Percentiles rank a stretch among this genome's conserved stretches.
Conservation (phyloP, 2,888 invertebrate species). For the Acrocyrtus sp. region DNA sequence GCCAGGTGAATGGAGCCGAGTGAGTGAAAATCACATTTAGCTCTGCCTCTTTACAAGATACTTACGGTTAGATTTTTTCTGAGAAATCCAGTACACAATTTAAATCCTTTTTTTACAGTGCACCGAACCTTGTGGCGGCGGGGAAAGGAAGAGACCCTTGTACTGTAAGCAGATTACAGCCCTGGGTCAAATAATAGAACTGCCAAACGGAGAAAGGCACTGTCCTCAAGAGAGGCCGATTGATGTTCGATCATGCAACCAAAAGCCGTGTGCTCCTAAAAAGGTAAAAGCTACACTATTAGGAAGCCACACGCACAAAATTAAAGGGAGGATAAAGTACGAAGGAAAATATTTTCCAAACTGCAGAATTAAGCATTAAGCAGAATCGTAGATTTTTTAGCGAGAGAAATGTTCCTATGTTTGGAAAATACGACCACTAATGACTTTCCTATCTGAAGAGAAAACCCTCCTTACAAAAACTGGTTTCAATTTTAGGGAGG, state of each 20-base stretch:
- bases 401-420: neutral
- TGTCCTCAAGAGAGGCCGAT: constrained; percentile 74
- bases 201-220: constrained; percentile 80
- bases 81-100: no score
- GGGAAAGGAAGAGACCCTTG: constrained; percentile 81
- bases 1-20: constrained; percentile 84
- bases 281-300: constrained; percentile 9
- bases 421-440: no score
- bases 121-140: constrained; percentile 92
- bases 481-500: constrained; percentile 6
- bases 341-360: no score
- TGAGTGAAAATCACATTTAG: constrained; percentile 63
- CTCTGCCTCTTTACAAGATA: neutral
- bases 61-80: no score
- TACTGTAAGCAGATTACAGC: constrained; percentile 92
- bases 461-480: neutral
- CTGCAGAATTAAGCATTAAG: no score
- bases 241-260: constrained; percentile 85
- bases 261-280: constrained; percentile 75
- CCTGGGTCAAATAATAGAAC: constrained; percentile 87
- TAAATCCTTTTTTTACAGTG: no score
- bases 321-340: no score
- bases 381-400: no score
- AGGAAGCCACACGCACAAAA: neutral
- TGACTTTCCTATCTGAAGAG: neutral